These are phyloP conservation scores for Chrysopilus asiliformis DNA, from an alignment of 2,888 invertebrate genomes.

Conservation along the genomic window DNA sequence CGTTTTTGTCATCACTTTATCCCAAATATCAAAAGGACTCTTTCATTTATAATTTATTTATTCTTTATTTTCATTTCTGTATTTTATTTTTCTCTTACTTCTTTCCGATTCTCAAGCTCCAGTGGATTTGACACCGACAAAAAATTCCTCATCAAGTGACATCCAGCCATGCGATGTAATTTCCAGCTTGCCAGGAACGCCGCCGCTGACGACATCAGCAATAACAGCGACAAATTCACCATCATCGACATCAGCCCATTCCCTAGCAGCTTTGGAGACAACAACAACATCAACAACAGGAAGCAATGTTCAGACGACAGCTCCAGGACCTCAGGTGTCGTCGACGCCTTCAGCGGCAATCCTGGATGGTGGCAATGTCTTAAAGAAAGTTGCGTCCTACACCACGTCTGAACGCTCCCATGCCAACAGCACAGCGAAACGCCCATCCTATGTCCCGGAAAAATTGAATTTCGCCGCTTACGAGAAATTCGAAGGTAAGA, in stretches of 20 bases:
- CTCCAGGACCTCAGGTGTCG: constrained; percentile 30
- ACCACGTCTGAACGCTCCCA: constrained; percentile 56
- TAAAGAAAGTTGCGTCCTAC: constrained; percentile 73
- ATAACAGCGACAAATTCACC: constrained; percentile 4
- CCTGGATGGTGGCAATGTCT: constrained; percentile 53
- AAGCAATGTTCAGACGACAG: constrained; percentile 30
- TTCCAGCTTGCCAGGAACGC: constrained; percentile 30
- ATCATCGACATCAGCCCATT: constrained; percentile 7
- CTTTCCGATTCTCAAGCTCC: constrained; percentile 17
- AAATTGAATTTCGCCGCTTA: constrained; percentile 75
- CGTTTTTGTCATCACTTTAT: not conserved
- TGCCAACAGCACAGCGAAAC: constrained; percentile 35
- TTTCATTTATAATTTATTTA: no score
- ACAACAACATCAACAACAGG: not conserved
- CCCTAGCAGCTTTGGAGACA: no score
- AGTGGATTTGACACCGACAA: constrained; percentile 18
- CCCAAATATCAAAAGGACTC: not conserved
- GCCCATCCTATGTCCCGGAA: constrained; percentile 69
- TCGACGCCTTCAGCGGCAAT: constrained; percentile 1
- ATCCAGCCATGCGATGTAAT: constrained; percentile 37
- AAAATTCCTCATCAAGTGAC: constrained; percentile 24
- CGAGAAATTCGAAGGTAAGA: constrained; percentile 85
- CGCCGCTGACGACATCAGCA: constrained; percentile 18
- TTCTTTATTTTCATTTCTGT: no score
- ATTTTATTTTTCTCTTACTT: constrained; percentile 13